Conservation (phyloP, 2,888 invertebrate genomes). For the Idaea dimidiata region DNA sequence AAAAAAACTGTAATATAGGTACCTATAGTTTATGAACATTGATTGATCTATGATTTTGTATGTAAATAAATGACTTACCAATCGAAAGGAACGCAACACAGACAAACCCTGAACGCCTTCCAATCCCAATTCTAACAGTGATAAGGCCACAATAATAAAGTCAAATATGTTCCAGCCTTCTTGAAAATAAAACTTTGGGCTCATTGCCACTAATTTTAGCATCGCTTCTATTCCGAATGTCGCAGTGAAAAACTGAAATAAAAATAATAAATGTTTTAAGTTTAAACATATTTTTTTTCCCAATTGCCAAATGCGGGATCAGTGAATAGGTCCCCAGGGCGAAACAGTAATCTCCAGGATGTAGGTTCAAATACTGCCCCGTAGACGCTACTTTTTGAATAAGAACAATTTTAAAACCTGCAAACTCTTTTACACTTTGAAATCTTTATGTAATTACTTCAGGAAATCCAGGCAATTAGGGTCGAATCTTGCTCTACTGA, state of each 20-base stretch:
- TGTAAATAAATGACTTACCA: conserved; percentile 85
- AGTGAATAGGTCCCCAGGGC: neutral
- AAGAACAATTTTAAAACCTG: no score
- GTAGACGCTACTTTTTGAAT: no score
- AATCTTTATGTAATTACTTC: conserved; percentile 1
- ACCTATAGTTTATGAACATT: conserved; percentile 6
- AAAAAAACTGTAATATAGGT: conserved; percentile 8
- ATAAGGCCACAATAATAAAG: conserved; percentile 98
- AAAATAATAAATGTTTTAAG: no score
- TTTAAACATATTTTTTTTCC: no score
- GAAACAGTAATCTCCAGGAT: neutral
- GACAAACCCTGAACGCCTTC: conserved; percentile 98
- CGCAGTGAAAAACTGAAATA: conserved; percentile 95
- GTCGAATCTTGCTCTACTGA: no score
- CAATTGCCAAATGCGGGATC: neutral
- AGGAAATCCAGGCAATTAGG: no score
- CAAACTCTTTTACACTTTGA: no score
- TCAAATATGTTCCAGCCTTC: conserved; percentile 99
- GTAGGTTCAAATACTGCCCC: neutral
- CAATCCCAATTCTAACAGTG: conserved; percentile 95
- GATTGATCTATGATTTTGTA: conserved; percentile 15
- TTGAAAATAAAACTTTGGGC: conserved; percentile 98
- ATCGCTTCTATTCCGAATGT: conserved; percentile 98
- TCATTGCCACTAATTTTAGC: conserved; percentile 97
- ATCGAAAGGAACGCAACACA: conserved; percentile 97